These are phyloP conservation scores for Drosophila incognita DNA, from an alignment of 2,888 invertebrate genomes.

Conservation along the genomic window DNA sequence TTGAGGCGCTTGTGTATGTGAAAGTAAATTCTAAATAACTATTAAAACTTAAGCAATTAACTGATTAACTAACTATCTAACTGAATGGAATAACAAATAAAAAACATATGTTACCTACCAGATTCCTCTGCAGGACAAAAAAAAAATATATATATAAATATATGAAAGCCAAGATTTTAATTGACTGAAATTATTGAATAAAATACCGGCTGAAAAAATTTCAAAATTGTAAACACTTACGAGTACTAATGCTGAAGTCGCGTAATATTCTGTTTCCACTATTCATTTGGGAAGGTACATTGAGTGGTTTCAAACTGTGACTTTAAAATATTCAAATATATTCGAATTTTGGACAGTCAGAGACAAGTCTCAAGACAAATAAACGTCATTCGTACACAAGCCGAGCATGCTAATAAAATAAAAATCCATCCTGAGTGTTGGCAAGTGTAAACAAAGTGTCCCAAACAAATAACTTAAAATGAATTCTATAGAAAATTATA, in stretches of 20 bases:
- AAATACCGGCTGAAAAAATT: constrained; percentile 25
- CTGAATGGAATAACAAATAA: neutral
- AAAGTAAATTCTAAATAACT: constrained; percentile 1
- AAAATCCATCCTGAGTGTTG: constrained; percentile 11
- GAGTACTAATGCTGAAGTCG: neutral
- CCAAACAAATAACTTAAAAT: constrained; percentile 65
- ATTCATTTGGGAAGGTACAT: neutral
- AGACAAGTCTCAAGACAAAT: no score
- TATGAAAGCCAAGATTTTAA: constrained; percentile 11
- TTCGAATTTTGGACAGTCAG: neutral
- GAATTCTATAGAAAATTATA: constrained; percentile 35
- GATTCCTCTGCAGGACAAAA: neutral
- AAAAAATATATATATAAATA: neutral
- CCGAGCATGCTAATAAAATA: constrained; percentile 16
- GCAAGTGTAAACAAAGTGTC: constrained; percentile 29
- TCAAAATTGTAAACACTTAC: constrained; percentile 25
- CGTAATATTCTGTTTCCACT: neutral
- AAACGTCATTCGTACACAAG: neutral
- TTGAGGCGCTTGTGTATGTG: constrained; percentile 11
- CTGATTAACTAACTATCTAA: neutral
- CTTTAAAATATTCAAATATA: neutral
- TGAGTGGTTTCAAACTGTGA: neutral
- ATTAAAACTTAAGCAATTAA: neutral
- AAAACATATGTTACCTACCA: neutral
- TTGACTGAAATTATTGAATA: constrained; percentile 36